phyloP scores from a whole-genome alignment of 92 coral and sea anemone genomes.

The Muricea muricata region DNA sequence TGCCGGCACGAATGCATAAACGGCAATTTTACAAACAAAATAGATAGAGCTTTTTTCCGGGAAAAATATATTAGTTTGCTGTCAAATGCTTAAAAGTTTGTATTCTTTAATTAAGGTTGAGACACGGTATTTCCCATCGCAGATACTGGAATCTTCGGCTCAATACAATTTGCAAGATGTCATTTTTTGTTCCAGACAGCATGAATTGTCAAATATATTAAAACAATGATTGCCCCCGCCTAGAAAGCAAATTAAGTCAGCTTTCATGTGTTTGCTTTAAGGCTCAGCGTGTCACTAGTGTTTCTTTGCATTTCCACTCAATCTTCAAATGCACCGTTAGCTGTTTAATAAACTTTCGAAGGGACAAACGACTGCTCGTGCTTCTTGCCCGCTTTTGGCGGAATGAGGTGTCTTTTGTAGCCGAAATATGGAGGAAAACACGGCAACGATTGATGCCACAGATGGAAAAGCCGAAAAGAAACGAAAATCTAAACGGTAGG shows the following conservation, averaged over 20 bases:
- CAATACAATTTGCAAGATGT: background rate
- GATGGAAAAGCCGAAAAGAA: background rate
- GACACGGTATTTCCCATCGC: background rate
- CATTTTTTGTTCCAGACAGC: background rate
- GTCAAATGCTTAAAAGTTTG: no score
- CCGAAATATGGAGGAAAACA: background rate
- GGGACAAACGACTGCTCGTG: background rate
- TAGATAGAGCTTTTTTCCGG: no score
- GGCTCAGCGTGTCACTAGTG: constrained; percentile 22
- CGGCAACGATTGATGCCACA: background rate
- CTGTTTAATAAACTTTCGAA: constrained; percentile 7
- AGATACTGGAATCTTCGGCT: background rate
- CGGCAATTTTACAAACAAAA: no score
- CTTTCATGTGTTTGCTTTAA: constrained; percentile 5
- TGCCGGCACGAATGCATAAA: background rate
- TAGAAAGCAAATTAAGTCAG: constrained; percentile 4
- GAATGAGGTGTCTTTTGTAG: background rate
- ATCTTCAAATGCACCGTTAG: background rate
- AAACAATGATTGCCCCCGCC: constrained; percentile 29
- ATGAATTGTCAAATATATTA: background rate
- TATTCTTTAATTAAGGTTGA: background rate
- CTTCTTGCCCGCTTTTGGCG: background rate
- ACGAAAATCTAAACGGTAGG: constrained; percentile 21
- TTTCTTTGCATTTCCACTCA: background rate
- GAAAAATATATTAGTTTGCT: no score